phyloP scores from a whole-genome alignment of 1,140 invertebrate genomes.

The Cydia fagiglandana region DNA sequence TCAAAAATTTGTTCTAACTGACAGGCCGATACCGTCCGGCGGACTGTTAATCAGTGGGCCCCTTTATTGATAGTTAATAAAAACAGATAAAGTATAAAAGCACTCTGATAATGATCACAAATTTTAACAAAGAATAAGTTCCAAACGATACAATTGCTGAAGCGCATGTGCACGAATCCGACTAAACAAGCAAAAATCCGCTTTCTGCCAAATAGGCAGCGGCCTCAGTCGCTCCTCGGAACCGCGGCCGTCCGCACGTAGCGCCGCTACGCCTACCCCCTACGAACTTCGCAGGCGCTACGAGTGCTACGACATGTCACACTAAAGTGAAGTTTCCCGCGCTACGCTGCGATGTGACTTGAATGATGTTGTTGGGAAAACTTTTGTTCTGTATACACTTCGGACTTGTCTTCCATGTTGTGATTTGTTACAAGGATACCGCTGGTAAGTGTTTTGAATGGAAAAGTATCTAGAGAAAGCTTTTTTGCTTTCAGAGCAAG shows the following conservation, averaged over 20 bases:
- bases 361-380: constrained; percentile 75
- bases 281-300: constrained; percentile 43
- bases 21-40: too few relatives aligned
- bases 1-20: too few relatives aligned
- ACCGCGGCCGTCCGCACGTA: constrained; percentile 54
- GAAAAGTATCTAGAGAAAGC: neutral
- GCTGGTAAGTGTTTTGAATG: constrained; percentile 59
- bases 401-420: constrained; percentile 77
- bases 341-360: constrained; percentile 65
- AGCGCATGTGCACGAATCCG: constrained; percentile 66
- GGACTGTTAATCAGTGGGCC: too few relatives aligned
- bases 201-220: constrained; percentile 5
- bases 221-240: constrained; percentile 53
- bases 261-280: constrained; percentile 53
- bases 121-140: neutral
- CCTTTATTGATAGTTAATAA: neutral
- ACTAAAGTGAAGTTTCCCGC: constrained; percentile 49
- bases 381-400: constrained; percentile 75
- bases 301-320: constrained; percentile 42
- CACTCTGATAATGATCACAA: neutral
- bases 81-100: neutral
- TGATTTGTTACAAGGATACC: constrained; percentile 76
- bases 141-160: neutral
- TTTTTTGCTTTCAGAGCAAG: neutral
- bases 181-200: constrained; percentile 16